These are phyloP conservation scores for Podilymbus podiceps DNA, from an alignment of 2,113 vertebrate genomes.

Conservation along the genomic window DNA sequence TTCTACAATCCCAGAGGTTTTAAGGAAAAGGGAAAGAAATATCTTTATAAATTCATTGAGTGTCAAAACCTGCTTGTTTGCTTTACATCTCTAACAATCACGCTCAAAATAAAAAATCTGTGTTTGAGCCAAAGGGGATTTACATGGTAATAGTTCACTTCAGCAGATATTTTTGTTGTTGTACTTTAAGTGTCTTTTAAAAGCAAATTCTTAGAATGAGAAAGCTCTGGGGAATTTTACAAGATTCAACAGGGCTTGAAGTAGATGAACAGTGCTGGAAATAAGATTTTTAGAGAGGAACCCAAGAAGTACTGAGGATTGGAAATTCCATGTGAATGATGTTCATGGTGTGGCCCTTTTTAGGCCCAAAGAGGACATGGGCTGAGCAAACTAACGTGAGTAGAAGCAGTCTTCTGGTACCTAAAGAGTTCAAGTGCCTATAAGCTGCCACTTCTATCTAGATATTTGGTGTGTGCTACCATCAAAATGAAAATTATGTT, in stretches of 20 bases:
- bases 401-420: background rate
- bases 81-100: background rate
- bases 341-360: background rate
- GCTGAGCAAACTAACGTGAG: background rate
- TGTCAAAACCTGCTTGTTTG: background rate
- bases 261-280: background rate
- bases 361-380: background rate
- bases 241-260: slow-evolving; percentile 5
- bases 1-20: background rate
- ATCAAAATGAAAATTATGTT: background rate
- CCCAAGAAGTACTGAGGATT: background rate
- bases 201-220: background rate
- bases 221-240: background rate
- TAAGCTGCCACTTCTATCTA: background rate
- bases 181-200: background rate
- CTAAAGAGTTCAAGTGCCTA: background rate
- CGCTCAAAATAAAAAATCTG: background rate
- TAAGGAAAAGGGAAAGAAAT: background rate
- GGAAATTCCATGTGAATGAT: background rate
- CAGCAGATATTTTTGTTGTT: background rate
- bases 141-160: background rate
- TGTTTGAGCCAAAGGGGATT: slow-evolving; percentile 1
- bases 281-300: background rate
- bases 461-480: background rate
- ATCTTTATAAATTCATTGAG: background rate